phyloP scores from a whole-genome alignment of 2,113 vertebrate genomes.

The Pyrgilauda ruficollis region DNA sequence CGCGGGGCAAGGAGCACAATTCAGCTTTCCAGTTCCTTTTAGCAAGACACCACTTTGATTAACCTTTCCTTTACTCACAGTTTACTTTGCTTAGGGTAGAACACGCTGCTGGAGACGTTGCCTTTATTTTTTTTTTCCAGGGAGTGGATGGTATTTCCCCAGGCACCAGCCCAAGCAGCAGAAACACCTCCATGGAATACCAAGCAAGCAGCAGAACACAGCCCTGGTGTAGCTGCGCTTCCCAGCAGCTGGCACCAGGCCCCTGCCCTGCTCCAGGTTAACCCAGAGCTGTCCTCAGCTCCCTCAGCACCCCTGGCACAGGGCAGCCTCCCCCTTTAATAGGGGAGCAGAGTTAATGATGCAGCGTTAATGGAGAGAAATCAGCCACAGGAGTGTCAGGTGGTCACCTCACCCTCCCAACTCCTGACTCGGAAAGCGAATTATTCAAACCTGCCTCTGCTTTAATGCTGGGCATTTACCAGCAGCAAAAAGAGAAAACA shows the following conservation, averaged over 20 bases:
- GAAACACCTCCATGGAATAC: neutral
- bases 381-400: neutral
- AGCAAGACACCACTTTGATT: neutral
- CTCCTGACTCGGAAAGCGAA: neutral
- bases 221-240: neutral
- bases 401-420: neutral
- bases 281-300: fast-evolving
- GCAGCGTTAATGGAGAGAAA: neutral
- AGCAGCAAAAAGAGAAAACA: neutral
- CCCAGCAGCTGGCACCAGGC: neutral
- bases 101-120: neutral
- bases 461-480: fast-evolving
- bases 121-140: neutral
- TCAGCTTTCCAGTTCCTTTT: neutral
- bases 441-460: neutral
- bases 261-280: neutral
- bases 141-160: constrained; percentile 8
- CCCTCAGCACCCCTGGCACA: neutral
- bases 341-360: neutral
- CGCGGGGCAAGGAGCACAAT: neutral
- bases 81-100: neutral
- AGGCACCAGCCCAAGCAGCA: neutral
- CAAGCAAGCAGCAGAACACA: neutral
- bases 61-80: neutral
- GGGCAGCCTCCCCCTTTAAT: neutral